These are phyloP conservation scores for Clarias magur DNA, from an alignment of 2,113 vertebrate species.

Conservation along the genomic window DNA sequence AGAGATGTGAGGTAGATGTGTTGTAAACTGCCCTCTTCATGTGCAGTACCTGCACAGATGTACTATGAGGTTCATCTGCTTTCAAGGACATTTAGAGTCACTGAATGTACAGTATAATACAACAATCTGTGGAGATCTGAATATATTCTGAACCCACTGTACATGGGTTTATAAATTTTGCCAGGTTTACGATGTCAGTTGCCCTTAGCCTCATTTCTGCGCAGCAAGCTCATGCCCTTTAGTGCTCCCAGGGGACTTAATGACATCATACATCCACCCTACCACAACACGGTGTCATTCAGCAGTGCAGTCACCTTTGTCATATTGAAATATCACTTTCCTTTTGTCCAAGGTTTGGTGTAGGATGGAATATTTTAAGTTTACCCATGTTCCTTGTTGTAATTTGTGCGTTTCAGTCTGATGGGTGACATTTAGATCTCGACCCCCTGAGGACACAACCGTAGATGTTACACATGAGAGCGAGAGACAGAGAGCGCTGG, in stretches of 20 bases:
- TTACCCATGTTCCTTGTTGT: slow-evolving; percentile 34
- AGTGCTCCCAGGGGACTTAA: not conserved
- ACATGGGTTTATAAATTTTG: not conserved
- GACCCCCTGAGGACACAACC: not conserved
- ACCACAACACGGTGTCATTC: not conserved
- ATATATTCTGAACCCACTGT: not conserved
- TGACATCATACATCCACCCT: not conserved
- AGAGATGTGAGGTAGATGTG: not conserved
- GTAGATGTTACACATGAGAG: not conserved
- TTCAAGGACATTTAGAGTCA: not conserved
- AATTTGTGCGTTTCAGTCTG: slow-evolving; percentile 25
- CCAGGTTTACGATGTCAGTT: not conserved
- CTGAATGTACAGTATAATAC: not conserved
- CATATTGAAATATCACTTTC: slow-evolving; percentile 48
- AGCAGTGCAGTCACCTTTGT: slow-evolving; percentile 17
- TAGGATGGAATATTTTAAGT: slow-evolving; percentile 19
- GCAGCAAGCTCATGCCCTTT: not conserved
- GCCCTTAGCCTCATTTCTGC: not conserved
- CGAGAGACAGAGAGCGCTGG: not conserved
- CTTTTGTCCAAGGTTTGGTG: slow-evolving; percentile 34
- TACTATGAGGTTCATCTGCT: not conserved
- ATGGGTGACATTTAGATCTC: slow-evolving; percentile 36
- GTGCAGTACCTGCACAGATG: not conserved
- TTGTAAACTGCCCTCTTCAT: not conserved
- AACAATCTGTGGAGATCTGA: not conserved